These are phyloP conservation scores for Cyrtonyx montezumae DNA, from an alignment of 2,113 vertebrate species.

Conservation along the genomic window DNA sequence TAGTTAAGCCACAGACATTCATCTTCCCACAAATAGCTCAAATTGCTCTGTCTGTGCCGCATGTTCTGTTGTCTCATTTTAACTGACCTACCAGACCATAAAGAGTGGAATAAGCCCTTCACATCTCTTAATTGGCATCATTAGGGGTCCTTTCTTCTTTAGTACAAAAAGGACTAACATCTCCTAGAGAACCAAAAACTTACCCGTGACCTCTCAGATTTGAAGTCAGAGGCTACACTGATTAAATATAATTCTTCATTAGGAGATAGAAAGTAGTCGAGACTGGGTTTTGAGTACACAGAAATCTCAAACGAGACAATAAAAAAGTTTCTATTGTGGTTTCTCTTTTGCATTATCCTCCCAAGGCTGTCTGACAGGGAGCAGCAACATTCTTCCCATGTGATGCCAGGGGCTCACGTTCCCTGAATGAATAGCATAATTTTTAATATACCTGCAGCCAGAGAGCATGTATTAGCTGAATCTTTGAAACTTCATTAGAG, in stretches of 20 bases:
- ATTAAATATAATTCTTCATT: constrained; percentile 36
- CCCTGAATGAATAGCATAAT: neutral
- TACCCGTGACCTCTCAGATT: fast-evolving
- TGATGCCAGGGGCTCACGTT: neutral
- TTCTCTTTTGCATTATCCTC: neutral
- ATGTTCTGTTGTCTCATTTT: constrained; percentile 49
- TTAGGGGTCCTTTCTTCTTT: constrained; percentile 34
- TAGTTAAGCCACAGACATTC: neutral
- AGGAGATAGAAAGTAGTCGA: neutral
- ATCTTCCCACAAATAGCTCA: constrained; percentile 49
- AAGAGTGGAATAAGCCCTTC: neutral
- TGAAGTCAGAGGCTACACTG: fast-evolving
- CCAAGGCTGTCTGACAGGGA: neutral
- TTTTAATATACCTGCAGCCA: neutral
- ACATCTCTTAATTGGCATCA: constrained; percentile 49
- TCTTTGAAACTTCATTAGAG: constrained; percentile 16
- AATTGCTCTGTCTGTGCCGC: neutral
- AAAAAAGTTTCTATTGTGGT: neutral
- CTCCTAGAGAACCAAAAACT: neutral
- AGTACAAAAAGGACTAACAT: neutral
- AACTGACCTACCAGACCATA: constrained; percentile 44
- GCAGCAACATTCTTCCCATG: neutral
- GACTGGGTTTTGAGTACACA: neutral
- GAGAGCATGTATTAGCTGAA: neutral
- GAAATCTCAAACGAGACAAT: neutral